Evolutionary conservation across 2,888 invertebrate species (phyloP), one percentile per base, ranked within the genome.

Genomic region (Lycophotia porphyrea): DNA sequence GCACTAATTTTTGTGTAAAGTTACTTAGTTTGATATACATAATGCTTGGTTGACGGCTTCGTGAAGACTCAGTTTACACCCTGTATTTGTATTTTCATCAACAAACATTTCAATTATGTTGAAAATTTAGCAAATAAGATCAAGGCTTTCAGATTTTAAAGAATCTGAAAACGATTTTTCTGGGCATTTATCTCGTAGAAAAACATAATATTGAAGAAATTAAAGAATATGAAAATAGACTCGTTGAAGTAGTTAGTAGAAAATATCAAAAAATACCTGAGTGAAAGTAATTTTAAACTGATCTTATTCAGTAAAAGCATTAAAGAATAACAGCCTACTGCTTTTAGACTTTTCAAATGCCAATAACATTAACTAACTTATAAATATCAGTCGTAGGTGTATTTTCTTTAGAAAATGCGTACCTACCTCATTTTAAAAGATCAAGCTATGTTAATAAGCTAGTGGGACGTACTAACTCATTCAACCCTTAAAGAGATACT

Each of bases 81-180:
- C n/a, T n/a, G n/a, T n/a, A 74, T 34, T 64, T 64, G 13, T 64
- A 36, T 55, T 82, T 74, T n/a, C 36, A 61, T 44, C 42, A 58
- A 49, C 24, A 42, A 52, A 52, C 21, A n/a, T 52, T 73, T 58
- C 24, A 76, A 71, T 69, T 63, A 18, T 39, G n/a, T n/a, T 39
- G 39, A 13, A 36, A 7, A 63, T n/a, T 15, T 4, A 39, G 7
- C 39, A 39, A 39, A 63, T n/a, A 63, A n/a, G 4, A 18, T 36
- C 15, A 36, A n/a, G 44, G 36, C n/a, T n/a, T 61, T 36, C n/a
- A 5, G 61, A 36, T 61, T 15, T 36, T 39, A 7, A n/a, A n/a
- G 8, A 34, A 8, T 15, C 24, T n/a, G 15, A 63, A 63, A 36
- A 36, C n/a, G 63, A 63, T 63, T 63, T 21, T 63, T 39, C 36